phyloP scores from a whole-genome alignment of 2,888 invertebrate genomes.

The Artemia sinica region DNA sequence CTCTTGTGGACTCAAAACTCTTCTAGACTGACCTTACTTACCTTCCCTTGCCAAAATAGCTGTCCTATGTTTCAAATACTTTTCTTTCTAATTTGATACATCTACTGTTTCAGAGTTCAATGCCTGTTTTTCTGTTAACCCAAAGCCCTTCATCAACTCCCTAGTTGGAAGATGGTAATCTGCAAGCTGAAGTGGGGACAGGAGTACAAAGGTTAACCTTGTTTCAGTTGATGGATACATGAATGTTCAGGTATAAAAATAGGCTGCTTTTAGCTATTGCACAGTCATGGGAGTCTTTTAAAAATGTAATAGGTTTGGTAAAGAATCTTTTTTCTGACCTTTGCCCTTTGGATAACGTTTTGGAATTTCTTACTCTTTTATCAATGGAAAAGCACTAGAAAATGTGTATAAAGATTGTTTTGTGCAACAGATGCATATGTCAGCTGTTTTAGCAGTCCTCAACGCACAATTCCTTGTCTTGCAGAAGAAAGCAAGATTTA shows the following conservation, averaged over 20 bases:
- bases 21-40: too few species aligned
- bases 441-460: too few species aligned
- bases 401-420: too few species aligned
- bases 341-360: neutral
- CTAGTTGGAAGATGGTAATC: slow-evolving; percentile 88
- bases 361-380: too few species aligned
- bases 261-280: neutral
- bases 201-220: slow-evolving; percentile 93
- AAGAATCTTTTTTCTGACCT: slow-evolving; percentile 12
- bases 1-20: too few species aligned
- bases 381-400: too few species aligned
- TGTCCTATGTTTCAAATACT: too few species aligned
- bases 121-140: slow-evolving; percentile 97
- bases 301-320: neutral
- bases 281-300: neutral
- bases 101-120: slow-evolving; percentile 40
- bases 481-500: too few species aligned
- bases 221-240: slow-evolving; percentile 98
- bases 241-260: slow-evolving; percentile 54
- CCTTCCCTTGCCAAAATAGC: too few species aligned
- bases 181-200: slow-evolving; percentile 99
- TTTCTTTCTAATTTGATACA: too few species aligned
- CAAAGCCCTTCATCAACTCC: slow-evolving; percentile 95
- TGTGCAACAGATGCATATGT: too few species aligned
- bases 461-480: too few species aligned